Percentiles rank a stretch among this genome's conserved stretches.
Conservation (phyloP, 2,797 vertebrate species). For the Sorex maritimensis region DNA sequence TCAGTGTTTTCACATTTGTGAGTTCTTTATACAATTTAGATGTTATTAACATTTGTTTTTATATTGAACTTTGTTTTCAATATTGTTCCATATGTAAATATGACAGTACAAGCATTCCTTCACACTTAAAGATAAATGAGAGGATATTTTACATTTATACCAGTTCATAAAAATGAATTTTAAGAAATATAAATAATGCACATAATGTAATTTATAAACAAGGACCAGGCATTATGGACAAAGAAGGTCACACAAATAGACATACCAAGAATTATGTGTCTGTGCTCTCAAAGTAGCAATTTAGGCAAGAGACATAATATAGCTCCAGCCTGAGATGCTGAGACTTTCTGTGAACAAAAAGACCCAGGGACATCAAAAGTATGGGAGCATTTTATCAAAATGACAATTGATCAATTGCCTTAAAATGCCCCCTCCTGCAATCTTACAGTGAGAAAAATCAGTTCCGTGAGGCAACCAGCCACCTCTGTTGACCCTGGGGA, state of each 20-base stretch:
- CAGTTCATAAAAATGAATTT: too few relatives aligned
- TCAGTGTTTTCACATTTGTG: conserved; percentile 78
- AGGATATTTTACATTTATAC: conserved; percentile 73
- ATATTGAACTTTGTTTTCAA: conserved; percentile 66
- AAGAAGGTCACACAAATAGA: background rate
- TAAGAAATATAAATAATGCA: too few relatives aligned
- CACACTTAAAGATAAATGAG: conserved; percentile 88
- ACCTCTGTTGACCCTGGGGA: background rate
- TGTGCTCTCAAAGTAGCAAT: background rate
- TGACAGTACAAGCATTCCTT: conserved; percentile 82
- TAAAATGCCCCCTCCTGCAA: background rate
- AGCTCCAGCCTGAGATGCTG: background rate
- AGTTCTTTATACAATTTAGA: conserved; percentile 79
- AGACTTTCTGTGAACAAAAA: conserved; percentile 10
- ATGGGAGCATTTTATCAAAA: conserved; percentile 22
- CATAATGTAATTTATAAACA: background rate
- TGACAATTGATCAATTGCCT: conserved; percentile 5
- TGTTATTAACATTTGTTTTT: conserved; percentile 59
- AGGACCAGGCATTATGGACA: background rate
- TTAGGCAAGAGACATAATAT: background rate
- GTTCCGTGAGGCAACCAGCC: background rate
- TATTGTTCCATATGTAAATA: conserved; percentile 80
- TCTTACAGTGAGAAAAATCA: conserved; percentile 5
- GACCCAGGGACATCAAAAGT: conserved; percentile 2
- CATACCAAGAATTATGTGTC: background rate